Evolutionary conservation across 2,113 vertebrate species (phyloP).

Genomic region (Illadopsis cleaveri): DNA sequence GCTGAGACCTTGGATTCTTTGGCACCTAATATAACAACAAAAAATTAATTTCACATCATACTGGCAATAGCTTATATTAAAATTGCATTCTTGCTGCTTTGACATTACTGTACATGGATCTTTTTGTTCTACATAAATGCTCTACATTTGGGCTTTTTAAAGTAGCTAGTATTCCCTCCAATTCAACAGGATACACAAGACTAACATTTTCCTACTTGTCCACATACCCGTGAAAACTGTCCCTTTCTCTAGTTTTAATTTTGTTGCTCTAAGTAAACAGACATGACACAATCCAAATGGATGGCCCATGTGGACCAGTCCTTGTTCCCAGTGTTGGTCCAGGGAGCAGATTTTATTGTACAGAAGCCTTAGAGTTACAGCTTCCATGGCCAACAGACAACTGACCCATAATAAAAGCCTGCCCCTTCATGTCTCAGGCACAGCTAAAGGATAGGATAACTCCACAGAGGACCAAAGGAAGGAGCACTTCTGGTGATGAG

Average conservation of each 20-base stretch:
- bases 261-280: not conserved
- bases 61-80: constrained; percentile 29
- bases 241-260: not conserved
- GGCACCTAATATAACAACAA: constrained; percentile 57
- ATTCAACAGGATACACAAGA: not conserved
- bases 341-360: not conserved
- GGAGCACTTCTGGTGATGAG: not conserved
- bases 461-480: not conserved
- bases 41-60: constrained; percentile 46
- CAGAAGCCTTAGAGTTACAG: not conserved
- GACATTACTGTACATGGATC: constrained; percentile 4
- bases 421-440: not conserved
- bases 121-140: constrained; percentile 9
- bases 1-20: constrained; percentile 55
- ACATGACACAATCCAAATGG: not conserved
- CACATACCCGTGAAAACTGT: not conserved
- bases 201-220: not conserved
- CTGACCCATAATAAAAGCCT: not conserved
- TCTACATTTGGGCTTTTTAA: not conserved
- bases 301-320: not conserved
- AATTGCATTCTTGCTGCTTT: constrained; percentile 39
- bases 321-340: not conserved
- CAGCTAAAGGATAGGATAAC: not conserved
- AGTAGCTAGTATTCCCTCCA: not conserved
- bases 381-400: not conserved